Evolutionary conservation across 2,888 invertebrate genomes (phyloP).

Genomic region (Dynastes grantii): DNA sequence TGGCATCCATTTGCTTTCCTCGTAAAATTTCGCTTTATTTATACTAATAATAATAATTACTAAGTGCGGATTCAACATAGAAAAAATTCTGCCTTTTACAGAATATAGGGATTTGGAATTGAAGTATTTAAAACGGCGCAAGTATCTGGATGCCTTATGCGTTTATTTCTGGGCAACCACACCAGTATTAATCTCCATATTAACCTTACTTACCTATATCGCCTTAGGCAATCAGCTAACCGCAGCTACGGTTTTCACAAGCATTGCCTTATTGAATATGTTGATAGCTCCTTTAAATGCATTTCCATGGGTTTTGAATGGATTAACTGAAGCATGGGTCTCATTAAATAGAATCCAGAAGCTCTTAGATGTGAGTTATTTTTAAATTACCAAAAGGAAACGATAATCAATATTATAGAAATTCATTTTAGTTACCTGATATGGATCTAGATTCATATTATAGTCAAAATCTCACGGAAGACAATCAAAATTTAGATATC

Average conservation of each 20-base stretch:
- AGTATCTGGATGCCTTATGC: slow-evolving; percentile 97
- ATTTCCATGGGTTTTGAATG: slow-evolving; percentile 98
- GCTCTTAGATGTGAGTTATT: slow-evolving; percentile 80
- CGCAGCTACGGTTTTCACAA: slow-evolving; percentile 94
- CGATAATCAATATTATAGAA: too few relatives aligned
- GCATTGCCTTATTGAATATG: slow-evolving; percentile 95
- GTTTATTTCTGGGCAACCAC: slow-evolving; percentile 99
- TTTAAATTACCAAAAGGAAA: too few relatives aligned
- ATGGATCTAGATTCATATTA: slow-evolving; percentile 79
- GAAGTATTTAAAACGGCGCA: slow-evolving; percentile 85
- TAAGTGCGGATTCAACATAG: background rate
- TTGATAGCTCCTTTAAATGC: slow-evolving; percentile 96
- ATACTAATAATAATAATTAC: background rate
- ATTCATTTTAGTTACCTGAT: slow-evolving; percentile 74
- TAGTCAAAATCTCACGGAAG: slow-evolving; percentile 69
- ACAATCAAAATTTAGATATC: slow-evolving; percentile 73
- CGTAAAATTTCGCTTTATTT: background rate
- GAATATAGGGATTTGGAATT: slow-evolving; percentile 82
- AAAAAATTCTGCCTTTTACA: slow-evolving; percentile 64
- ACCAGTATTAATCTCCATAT: slow-evolving; percentile 89
- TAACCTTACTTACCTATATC: slow-evolving; percentile 87
- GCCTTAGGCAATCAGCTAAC: slow-evolving; percentile 85
- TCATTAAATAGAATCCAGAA: slow-evolving; percentile 91
- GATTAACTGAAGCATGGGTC: slow-evolving; percentile 96
- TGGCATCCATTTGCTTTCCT: too few relatives aligned